Evolutionary conservation across 2,113 vertebrate genomes (phyloP).

Genomic region (Galeopterus variegatus): DNA sequence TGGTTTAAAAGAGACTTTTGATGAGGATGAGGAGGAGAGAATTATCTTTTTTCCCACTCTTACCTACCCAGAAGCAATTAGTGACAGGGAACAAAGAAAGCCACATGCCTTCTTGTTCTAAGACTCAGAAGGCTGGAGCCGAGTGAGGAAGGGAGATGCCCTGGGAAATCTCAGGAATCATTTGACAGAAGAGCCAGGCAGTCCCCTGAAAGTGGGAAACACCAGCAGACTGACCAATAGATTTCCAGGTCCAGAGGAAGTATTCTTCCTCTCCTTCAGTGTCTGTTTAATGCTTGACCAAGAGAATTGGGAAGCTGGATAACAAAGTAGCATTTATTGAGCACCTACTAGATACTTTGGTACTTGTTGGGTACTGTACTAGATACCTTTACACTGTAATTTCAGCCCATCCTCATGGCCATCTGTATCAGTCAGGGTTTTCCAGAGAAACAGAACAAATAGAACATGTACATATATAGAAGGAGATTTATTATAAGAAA

Average conservation of each 20-base stretch:
- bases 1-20: not conserved
- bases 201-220: not conserved
- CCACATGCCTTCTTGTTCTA: not conserved
- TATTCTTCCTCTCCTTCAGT: not conserved
- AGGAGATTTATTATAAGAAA: not conserved
- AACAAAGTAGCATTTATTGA: not conserved
- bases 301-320: not conserved
- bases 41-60: conserved; percentile 33
- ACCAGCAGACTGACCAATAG: not conserved
- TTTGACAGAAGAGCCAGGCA: not conserved
- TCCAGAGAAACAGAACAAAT: not conserved
- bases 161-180: not conserved
- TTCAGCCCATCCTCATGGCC: not conserved
- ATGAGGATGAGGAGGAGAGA: not conserved
- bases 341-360: not conserved
- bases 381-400: not conserved
- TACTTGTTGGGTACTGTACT: not conserved
- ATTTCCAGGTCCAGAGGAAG: not conserved
- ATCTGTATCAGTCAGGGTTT: not conserved
- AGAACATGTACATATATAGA: not conserved
- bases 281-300: not conserved
- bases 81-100: conserved; percentile 7
- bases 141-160: not conserved
- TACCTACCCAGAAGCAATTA: not conserved
- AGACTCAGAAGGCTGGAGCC: not conserved